Evolutionary conservation across 2,888 invertebrate genomes (phyloP).

Genomic region (Zelleria hepariella): DNA sequence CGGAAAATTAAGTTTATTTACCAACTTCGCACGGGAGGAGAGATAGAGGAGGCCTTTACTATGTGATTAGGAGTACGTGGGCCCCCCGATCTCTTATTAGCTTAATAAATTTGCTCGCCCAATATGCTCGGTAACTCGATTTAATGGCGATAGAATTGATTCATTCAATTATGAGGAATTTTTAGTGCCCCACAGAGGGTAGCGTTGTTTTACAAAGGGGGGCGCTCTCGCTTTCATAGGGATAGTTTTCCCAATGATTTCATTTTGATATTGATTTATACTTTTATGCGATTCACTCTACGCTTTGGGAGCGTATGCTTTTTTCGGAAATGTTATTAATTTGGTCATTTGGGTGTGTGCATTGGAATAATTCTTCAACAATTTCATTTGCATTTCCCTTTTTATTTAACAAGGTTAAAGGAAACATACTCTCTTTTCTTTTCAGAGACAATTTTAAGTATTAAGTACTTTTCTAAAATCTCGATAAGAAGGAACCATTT

Average conservation of each 20-base stretch:
- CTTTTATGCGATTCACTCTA: background rate
- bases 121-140: constrained; percentile 72
- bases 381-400: no score
- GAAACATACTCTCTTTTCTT: no score
- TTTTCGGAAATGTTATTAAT: background rate
- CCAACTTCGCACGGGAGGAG: no score
- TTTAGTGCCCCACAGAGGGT: constrained; percentile 64
- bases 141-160: constrained; percentile 72
- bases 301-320: background rate
- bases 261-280: constrained; percentile 1
- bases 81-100: constrained; percentile 38
- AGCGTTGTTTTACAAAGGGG: constrained; percentile 53
- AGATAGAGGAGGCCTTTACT: background rate
- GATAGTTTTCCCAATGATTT: constrained; percentile 1
- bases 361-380: background rate
- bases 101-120: constrained; percentile 71
- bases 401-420: no score
- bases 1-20: background rate
- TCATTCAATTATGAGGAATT: constrained; percentile 72
- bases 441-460: no score
- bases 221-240: background rate
- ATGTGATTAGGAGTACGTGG: background rate
- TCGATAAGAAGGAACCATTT: no score
- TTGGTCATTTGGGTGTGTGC: background rate
- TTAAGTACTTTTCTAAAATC: no score